Conservation (phyloP, 2,888 invertebrate species). For the Ochropleura leucogaster region DNA sequence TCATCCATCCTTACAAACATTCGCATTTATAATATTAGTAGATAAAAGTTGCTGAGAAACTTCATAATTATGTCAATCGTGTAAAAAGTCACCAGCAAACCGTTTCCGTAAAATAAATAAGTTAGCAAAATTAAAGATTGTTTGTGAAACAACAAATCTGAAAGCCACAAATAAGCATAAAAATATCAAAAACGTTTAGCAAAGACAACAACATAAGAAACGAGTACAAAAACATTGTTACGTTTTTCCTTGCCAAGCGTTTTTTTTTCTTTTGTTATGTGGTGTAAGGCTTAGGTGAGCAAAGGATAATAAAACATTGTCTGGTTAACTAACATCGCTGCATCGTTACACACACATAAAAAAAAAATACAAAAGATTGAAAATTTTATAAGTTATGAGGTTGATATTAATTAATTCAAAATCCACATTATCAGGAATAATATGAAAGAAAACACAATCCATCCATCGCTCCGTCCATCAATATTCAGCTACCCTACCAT, state of each 20-base stretch:
- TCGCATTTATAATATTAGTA: not conserved
- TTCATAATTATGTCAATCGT: not conserved
- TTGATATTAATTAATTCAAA: not conserved
- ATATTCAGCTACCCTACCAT: too few species aligned
- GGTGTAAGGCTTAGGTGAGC: constrained; percentile 43
- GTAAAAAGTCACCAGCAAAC: not conserved
- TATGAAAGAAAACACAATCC: too few species aligned
- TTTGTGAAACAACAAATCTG: constrained; percentile 54
- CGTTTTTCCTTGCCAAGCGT: constrained; percentile 75
- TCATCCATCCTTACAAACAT: too few species aligned
- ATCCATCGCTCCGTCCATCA: too few species aligned
- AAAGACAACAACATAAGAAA: constrained; percentile 62
- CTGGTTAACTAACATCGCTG: too few species aligned
- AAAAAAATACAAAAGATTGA: too few species aligned
- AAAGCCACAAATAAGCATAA: constrained; percentile 47
- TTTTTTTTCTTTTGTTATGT: constrained; percentile 54
- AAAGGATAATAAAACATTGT: not conserved
- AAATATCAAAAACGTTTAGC: constrained; percentile 64
- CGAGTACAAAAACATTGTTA: constrained; percentile 77
- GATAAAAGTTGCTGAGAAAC: not conserved
- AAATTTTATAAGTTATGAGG: too few species aligned
- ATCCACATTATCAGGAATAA: too few species aligned
- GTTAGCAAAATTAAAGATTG: constrained; percentile 11
- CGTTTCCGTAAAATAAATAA: not conserved
- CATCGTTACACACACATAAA: not conserved